Evolutionary conservation across 2,797 vertebrate genomes (phyloP), one percentile per base, ranked within the genome.

Genomic region (Phrynocephalus forsythii): DNA sequence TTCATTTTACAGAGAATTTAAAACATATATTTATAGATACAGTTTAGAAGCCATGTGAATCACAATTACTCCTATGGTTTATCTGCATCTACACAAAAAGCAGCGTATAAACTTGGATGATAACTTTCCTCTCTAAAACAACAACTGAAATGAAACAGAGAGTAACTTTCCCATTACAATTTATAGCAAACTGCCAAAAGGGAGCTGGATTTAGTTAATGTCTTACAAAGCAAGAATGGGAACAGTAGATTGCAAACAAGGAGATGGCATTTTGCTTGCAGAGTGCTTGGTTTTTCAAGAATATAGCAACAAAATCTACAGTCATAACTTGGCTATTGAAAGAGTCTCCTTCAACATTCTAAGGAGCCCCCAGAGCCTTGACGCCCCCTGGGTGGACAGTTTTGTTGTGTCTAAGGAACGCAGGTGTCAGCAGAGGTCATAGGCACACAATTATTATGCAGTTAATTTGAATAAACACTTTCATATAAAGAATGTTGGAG

Each of bases 391-490:
- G 88, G 89, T 91, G 95, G 95, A 95, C 95, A 95, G 94, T 95
- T 94, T 68, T 93, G 94, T 95, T 95, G 95, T 95, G 92, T 94
- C 90, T 20, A 18, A 95, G 93, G 94, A 95, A 94, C 93, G 92
- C 94, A 95, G 91, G 94, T 95, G 95, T 95, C 95, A 95, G 94
- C 94, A 93, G 81, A 95, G 94, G 95, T 95, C 95, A 95, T 92
- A 93, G 90, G 81, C 93, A 92, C 93, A 80, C 93, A 94, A 95
- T 95, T 95, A 95, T 95, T 95, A 94, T 95, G 92, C 94, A 95
- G 92, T 93, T 95, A 94, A 94, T 95, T 95, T 95, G 95, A 95
- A 95, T 95, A 95, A 95, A 95, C 92, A 91, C 91, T 93, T 95
- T 91, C 93, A 79, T 93, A 79, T 92, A 94, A 94, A 95, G 95